phyloP scores from a whole-genome alignment of 2,797 vertebrate species.

The Gymnopithys bicolor region DNA sequence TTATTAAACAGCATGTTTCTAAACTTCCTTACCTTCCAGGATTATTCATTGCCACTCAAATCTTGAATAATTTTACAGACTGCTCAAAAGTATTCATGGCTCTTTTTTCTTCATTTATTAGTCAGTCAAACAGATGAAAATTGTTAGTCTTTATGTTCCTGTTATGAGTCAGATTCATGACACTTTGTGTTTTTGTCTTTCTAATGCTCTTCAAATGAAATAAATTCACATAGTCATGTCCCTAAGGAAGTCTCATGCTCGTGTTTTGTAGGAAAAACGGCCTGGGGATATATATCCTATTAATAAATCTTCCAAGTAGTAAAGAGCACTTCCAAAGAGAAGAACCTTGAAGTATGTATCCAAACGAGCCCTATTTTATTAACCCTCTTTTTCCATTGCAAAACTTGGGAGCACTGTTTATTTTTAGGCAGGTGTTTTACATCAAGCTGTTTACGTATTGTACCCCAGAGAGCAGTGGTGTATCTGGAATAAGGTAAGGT shows the following conservation, averaged over 20 bases:
- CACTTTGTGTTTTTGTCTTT: neutral
- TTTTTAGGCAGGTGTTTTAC: neutral
- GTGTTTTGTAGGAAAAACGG: neutral
- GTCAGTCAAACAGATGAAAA: neutral
- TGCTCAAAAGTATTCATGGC: neutral
- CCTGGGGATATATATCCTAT: neutral
- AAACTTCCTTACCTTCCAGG: neutral
- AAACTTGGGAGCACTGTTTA: neutral
- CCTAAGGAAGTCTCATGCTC: neutral
- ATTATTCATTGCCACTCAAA: neutral
- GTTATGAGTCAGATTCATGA: conserved; percentile 22
- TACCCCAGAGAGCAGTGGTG: neutral
- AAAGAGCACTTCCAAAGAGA: neutral
- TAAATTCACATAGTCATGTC: conserved; percentile 5
- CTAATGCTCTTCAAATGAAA: conserved; percentile 13
- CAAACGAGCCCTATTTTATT: neutral
- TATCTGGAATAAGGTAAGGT: neutral
- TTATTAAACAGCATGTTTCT: neutral
- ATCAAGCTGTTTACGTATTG: neutral
- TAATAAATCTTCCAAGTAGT: conserved; percentile 6
- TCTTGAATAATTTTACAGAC: neutral
- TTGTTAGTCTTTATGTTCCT: neutral
- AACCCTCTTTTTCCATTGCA: neutral
- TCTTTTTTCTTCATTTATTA: neutral
- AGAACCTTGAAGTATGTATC: neutral